Evolutionary conservation across 1,140 invertebrate genomes (phyloP), one percentile per base, ranked within the genome.

Genomic region (Lucilia sericata): DNA sequence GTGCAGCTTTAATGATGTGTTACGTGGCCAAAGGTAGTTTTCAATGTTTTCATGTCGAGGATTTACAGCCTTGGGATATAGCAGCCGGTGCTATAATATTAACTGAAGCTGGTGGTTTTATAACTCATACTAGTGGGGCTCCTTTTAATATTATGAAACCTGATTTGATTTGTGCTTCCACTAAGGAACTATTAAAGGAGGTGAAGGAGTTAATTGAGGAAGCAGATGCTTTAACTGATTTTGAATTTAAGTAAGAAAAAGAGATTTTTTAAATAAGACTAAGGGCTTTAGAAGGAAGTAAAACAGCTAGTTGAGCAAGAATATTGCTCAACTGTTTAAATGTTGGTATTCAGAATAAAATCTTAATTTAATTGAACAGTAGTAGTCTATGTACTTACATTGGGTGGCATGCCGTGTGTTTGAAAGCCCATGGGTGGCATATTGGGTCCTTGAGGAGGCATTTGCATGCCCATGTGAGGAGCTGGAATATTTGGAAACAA

Each of bases 1-100:
- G 94, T 84, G 95, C 95, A 10, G 95, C 95, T 8, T 87, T 96
- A 74, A 94, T 95, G n/a, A 91, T 96, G 85, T 95, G 95, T 87
- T 94, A 94, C 84, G 94, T 97, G 17, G 96, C 96, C n/a, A 92
- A 92, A 86, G 96, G 96, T 14, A 90, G 92, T 86, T 92, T n/a
- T 17, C 96, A 97, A 91, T 93, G 92, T 14, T 96, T 96, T 89
- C 93, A 94, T 83, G 94, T 96, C 85, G 95, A 95, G 87, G 93
- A 94, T 83, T 90, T 96, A 51, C 92, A 95, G 51, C 92, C 93
- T 19, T 96, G 95, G 95, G 95, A 95, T 88, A 93, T 95, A 47
- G 94, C 94, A 60, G 95, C 94, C 12, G 95, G 93, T 7, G 92
- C 92, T 85, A 87, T 97, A 25, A 95, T 97, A 83, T 92, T 96